Conservation (phyloP, 2,113 vertebrate genomes). For the Panthera tigris region DNA sequence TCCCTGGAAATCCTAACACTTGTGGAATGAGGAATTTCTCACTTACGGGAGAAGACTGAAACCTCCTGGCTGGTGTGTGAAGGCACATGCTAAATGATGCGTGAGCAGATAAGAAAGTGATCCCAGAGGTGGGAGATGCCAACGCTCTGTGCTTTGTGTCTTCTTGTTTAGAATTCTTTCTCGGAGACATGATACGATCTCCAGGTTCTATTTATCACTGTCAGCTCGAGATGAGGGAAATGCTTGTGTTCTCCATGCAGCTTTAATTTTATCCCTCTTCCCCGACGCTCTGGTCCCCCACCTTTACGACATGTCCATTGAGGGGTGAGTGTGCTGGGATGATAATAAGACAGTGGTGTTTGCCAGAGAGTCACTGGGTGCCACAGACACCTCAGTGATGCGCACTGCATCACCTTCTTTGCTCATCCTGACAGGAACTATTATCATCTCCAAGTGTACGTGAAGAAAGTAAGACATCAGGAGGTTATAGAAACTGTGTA, state of each 20-base stretch:
- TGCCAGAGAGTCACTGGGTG: background rate
- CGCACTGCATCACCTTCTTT: background rate
- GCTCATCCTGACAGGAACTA: background rate
- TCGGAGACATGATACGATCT: conserved; percentile 22
- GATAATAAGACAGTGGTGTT: background rate
- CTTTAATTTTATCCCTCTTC: background rate
- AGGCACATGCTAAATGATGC: background rate
- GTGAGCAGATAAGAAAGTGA: background rate
- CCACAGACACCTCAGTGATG: background rate
- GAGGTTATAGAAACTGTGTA: background rate
- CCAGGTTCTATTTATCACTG: background rate
- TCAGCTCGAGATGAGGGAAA: background rate
- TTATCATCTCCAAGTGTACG: background rate
- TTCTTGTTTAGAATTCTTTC: conserved; percentile 65
- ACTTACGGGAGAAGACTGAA: background rate
- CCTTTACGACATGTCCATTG: background rate
- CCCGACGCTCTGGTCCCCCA: too few species aligned
- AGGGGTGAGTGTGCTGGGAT: background rate
- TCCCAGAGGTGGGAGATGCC: background rate
- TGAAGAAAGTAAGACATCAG: background rate
- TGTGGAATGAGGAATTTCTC: conserved; percentile 37
- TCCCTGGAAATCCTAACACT: conserved; percentile 50
- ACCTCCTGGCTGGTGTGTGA: background rate
- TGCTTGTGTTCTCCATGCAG: background rate
- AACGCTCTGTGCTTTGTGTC: background rate